phyloP scores from a whole-genome alignment of 2,888 invertebrate genomes.

The Gymnocheta viridis region DNA sequence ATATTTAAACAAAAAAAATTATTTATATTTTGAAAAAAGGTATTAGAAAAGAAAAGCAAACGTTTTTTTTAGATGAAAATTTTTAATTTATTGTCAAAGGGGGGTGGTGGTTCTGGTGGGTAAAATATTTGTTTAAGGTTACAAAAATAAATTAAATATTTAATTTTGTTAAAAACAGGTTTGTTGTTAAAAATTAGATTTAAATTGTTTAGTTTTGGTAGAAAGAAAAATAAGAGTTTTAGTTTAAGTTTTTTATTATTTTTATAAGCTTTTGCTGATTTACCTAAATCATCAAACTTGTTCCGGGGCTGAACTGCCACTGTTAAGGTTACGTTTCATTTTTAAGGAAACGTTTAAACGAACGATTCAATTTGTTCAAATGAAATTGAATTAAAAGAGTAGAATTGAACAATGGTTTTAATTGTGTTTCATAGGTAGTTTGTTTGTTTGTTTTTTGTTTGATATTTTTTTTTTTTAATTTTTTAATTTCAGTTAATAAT shows the following conservation, averaged over 20 bases:
- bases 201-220: conserved; percentile 20
- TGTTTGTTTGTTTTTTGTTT: conserved; percentile 51
- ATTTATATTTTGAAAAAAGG: conserved; percentile 30
- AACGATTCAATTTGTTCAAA: conserved; percentile 57
- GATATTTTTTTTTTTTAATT: conserved; percentile 28
- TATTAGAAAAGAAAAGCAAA: conserved; percentile 30
- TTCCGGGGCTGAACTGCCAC: conserved; percentile 88
- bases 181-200: conserved; percentile 58
- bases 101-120: conserved; percentile 21
- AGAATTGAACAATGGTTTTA: conserved; percentile 48
- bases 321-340: conserved; percentile 79
- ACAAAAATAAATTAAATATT: conserved; percentile 62
- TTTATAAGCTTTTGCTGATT: conserved; percentile 76
- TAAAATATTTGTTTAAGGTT: conserved; percentile 32
- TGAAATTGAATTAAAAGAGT: conserved; percentile 52
- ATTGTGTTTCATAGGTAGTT: conserved; percentile 53
- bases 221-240: conserved; percentile 41
- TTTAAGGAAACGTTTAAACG: conserved; percentile 72
- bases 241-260: conserved; percentile 39
- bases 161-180: conserved; percentile 54
- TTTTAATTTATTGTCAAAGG: conserved; percentile 28
- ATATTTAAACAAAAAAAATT: conserved; percentile 11
- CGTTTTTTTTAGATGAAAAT: conserved; percentile 18
- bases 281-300: conserved; percentile 88
- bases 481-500: conserved; percentile 41